These are phyloP conservation scores for Condylura cristata DNA, from an alignment of 2,113 vertebrate species.

Conservation along the genomic window DNA sequence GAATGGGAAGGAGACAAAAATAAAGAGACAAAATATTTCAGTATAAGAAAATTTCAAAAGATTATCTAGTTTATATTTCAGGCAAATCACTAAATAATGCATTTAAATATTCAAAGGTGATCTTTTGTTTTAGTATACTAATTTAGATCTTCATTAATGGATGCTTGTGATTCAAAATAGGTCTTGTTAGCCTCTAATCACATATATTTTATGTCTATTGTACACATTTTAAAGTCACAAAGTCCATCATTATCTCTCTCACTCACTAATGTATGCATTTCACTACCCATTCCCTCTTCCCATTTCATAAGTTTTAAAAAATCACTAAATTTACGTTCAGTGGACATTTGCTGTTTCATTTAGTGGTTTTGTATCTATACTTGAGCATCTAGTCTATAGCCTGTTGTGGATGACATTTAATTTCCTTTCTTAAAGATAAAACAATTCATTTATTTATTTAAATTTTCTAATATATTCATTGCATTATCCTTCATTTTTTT, in stretches of 20 bases:
- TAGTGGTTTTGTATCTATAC: neutral
- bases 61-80: neutral
- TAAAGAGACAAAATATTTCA: neutral
- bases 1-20: neutral
- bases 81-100: neutral
- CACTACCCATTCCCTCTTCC: neutral
- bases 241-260: neutral
- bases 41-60: neutral
- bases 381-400: neutral
- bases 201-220: neutral
- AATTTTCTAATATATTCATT: too few relatives aligned
- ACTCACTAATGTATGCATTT: neutral
- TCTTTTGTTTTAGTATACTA: neutral
- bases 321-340: neutral
- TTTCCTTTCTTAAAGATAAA: conserved; percentile 18
- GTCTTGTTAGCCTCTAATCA: neutral
- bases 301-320: neutral
- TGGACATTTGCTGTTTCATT: neutral
- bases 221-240: neutral
- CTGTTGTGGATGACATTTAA: neutral
- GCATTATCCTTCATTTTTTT: too few relatives aligned
- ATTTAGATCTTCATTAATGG: neutral
- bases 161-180: neutral
- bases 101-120: neutral
- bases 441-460: too few relatives aligned